Base-by-base conservation (phyloP, 2,888 invertebrate genomes). In the Callimorpha dominula region DNA sequence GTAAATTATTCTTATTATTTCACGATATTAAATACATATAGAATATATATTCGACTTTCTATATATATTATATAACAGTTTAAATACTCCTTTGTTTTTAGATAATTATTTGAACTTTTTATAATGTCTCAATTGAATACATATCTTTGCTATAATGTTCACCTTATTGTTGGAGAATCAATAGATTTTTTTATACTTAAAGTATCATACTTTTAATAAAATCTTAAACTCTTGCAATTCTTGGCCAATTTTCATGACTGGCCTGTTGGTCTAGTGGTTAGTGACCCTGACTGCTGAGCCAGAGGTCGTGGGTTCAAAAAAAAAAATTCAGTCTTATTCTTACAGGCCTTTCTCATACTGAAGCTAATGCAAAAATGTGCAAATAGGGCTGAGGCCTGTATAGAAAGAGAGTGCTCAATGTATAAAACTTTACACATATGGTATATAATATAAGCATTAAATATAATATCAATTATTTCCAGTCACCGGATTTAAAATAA, bases 1-100 rank as follows among this genome's bases (percentile, higher is more conserved):
- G 62, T 71, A 52, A 66, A 65, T n/a, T n/a, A n/a, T n/a, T n/a
- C 67, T 31, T 65, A 60, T 62, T 40, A 46, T 66, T 50, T 60
- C 49, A 50, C 42, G 14, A 60, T 49, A 50, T 40, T 60, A 31
- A 31, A 31, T 2, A 2, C 31, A 31, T 31, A 31, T 31, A 2
- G 31, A 31, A 31, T 31, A 31, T 31, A 60, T 40, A 64, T 70
- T 40, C 43, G 5, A 12, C 11, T n/a, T 9, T 1, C 3, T 20
- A 9, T n/a, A 8, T n/a, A 11, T 20, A 20, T 9, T n/a, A 4
- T n/a, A 11, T 11, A 4, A 8, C 9, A 9, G 20, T 11, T 20
- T 1, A 2, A 20, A 15, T 15, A 15, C 14, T 50, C 14, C n/a
- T 31, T 46, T 57, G 6, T 20, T 57, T 57, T 57, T 52, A n/a